These are phyloP conservation scores for Semaprochilodus insignis DNA, from an alignment of 2,797 vertebrate species.

Conservation along the genomic window DNA sequence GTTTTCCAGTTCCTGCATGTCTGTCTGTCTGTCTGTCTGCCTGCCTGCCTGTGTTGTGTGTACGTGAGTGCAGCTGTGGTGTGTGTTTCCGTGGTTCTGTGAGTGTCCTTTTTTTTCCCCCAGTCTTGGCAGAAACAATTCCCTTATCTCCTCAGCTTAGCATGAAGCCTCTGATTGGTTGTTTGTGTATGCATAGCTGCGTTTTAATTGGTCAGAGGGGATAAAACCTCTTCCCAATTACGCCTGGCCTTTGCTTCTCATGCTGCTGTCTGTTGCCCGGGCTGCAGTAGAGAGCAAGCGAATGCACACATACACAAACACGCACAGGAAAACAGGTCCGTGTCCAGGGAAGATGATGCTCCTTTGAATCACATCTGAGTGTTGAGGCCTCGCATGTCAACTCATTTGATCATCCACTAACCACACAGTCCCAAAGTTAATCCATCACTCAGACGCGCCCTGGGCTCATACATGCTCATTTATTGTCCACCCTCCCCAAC, in stretches of 20 bases:
- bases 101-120: neutral
- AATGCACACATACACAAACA: constrained; percentile 27
- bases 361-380: constrained; percentile 39
- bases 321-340: constrained; percentile 17
- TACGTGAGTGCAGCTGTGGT: neutral
- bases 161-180: constrained; percentile 50
- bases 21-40: neutral
- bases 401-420: constrained; percentile 31
- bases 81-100: neutral
- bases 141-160: constrained; percentile 45
- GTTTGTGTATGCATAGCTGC: constrained; percentile 44
- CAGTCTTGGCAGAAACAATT: constrained; percentile 38
- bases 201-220: constrained; percentile 58
- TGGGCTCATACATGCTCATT: constrained; percentile 59
- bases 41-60: neutral
- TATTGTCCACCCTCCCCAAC: constrained; percentile 70
- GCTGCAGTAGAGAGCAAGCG: constrained; percentile 29
- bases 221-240: constrained; percentile 55
- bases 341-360: constrained; percentile 15
- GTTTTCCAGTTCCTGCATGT: neutral
- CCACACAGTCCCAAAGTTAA: constrained; percentile 43
- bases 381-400: constrained; percentile 16
- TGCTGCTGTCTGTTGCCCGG: constrained; percentile 37
- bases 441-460: constrained; percentile 39
- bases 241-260: constrained; percentile 34